A percentile compares a stretch with the other conserved stretches of the same genome.
These are phyloP conservation scores for Ctenodactylus gundi DNA, from an alignment of 2,113 vertebrate species.

Conservation along the genomic window DNA sequence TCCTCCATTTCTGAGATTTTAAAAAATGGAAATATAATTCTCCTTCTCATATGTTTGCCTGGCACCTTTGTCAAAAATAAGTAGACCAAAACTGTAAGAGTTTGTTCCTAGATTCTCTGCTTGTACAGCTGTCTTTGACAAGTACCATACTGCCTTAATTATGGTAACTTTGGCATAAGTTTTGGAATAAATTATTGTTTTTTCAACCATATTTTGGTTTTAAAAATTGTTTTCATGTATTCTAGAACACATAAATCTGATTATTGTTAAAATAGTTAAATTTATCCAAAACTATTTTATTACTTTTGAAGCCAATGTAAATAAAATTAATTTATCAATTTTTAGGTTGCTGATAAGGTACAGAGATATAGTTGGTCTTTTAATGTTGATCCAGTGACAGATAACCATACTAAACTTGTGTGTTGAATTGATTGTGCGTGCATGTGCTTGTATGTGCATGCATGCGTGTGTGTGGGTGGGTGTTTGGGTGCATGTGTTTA, in stretches of 20 bases:
- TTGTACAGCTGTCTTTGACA: not conserved
- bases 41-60: not conserved
- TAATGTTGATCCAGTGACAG: not conserved
- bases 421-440: not conserved
- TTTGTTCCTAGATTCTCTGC: not conserved
- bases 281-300: not conserved
- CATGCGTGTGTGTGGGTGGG: no score
- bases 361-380: no score
- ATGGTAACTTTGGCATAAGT: not conserved
- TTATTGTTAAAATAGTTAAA: no score
- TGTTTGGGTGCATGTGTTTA: no score
- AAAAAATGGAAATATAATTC: not conserved
- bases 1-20: not conserved
- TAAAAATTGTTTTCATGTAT: not conserved
- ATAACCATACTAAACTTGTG: not conserved
- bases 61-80: not conserved
- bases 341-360: no score
- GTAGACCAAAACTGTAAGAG: not conserved
- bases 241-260: no score
- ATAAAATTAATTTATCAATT: not conserved
- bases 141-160: not conserved
- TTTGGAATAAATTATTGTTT: not conserved
- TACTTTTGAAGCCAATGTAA: not conserved
- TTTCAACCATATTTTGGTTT: not conserved
- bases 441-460: no score